Evolutionary conservation across 2,113 vertebrate species (phyloP).

Genomic region (Stegostoma tigrinum): DNA sequence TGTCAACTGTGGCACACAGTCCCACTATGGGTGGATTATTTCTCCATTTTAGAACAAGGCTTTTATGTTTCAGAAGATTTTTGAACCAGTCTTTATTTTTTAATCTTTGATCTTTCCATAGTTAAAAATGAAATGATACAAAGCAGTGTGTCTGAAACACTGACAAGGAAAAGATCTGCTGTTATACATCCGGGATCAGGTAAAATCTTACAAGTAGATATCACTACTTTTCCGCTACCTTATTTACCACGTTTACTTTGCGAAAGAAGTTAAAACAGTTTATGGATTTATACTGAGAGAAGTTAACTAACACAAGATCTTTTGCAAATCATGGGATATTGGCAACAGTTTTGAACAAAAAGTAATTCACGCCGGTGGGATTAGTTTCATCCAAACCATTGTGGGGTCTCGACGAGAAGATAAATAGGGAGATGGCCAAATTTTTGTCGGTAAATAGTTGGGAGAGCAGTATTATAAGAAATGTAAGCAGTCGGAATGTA

Average conservation of each 20-base stretch:
- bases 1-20: neutral
- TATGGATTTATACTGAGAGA: neutral
- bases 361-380: too few species aligned
- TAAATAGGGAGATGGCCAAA: too few species aligned
- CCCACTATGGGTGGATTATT: neutral
- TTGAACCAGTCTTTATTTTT: neutral
- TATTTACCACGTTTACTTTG: neutral
- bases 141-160: constrained; percentile 17
- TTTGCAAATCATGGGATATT: too few species aligned
- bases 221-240: neutral
- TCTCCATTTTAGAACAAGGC: neutral
- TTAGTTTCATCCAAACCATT: too few species aligned
- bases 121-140: constrained; percentile 26
- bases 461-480: too few species aligned
- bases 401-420: too few species aligned
- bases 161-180: neutral
- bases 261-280: neutral
- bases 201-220: neutral
- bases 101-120: neutral
- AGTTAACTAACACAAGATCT: neutral
- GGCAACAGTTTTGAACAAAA: too few species aligned
- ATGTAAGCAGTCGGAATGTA: too few species aligned
- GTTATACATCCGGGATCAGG: neutral
- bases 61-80: neutral
- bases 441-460: too few species aligned